Evolutionary conservation across 2,113 vertebrate genomes (phyloP).

Genomic region (Hippocampus guttulatus): DNA sequence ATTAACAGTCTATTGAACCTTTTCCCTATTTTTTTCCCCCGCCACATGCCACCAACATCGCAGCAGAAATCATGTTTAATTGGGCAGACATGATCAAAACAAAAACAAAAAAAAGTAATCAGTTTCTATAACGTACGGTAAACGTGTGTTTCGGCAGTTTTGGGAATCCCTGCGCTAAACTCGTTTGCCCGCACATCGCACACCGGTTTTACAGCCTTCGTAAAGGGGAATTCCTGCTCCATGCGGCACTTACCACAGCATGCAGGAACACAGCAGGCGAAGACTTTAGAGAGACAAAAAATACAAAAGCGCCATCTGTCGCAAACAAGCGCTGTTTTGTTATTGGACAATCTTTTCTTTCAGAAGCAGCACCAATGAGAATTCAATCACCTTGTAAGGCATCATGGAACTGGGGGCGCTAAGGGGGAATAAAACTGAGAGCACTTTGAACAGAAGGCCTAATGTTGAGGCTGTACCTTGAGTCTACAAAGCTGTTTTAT

Average conservation of each 20-base stretch:
- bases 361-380: constrained; percentile 5
- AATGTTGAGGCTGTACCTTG: constrained; percentile 4
- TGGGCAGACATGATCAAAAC: too few species aligned
- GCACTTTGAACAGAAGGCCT: constrained; percentile 2
- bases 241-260: not conserved
- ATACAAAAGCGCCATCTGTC: constrained; percentile 23
- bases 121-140: too few species aligned
- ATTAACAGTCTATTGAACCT: too few species aligned
- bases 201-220: not conserved
- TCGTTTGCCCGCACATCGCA: not conserved
- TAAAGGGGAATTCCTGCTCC: constrained; percentile 6
- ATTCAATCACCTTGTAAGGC: constrained; percentile 6
- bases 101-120: too few species aligned
- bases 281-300: constrained; percentile 7
- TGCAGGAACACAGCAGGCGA: constrained; percentile 9
- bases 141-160: not conserved
- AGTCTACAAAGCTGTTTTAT: constrained; percentile 11
- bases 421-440: not conserved
- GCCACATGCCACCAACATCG: too few species aligned
- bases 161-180: not conserved
- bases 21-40: too few species aligned
- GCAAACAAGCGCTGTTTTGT: constrained; percentile 18
- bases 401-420: too few species aligned
- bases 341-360: not conserved
- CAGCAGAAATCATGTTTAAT: too few species aligned